These are phyloP conservation scores for Zaprionus vittiger DNA, from an alignment of 1,140 invertebrate species.

Conservation along the genomic window DNA sequence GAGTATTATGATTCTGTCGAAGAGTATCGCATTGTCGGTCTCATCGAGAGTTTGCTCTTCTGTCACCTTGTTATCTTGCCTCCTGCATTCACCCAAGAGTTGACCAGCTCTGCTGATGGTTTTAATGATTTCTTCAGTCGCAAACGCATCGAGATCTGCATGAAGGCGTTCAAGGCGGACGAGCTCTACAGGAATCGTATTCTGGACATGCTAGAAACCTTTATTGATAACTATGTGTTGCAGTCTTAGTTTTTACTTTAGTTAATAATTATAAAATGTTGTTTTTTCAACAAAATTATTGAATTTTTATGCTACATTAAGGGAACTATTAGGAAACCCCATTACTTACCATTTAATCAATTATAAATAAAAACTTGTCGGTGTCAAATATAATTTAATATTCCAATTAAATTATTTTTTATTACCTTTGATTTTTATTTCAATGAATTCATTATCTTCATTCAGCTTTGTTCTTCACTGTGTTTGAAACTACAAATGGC, in stretches of 20 bases:
- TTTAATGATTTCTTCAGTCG: slow-evolving; percentile 81
- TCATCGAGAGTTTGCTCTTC: slow-evolving; percentile 85
- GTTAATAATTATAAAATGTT: background rate
- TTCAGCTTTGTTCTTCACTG: background rate
- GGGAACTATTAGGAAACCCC: too few species aligned
- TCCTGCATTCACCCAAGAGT: slow-evolving; percentile 68
- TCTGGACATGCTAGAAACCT: slow-evolving; percentile 85
- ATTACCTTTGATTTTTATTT: background rate
- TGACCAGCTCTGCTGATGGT: slow-evolving; percentile 82
- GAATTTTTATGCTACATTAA: background rate
- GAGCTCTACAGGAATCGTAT: slow-evolving; percentile 81
- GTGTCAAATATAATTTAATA: background rate
- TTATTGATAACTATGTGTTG: slow-evolving; percentile 85
- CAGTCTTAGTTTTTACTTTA: slow-evolving; percentile 9
- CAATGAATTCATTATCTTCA: background rate
- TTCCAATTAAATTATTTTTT: background rate
- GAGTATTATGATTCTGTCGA: slow-evolving; percentile 84
- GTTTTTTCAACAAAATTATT: background rate
- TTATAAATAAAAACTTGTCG: background rate
- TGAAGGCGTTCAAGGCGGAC: slow-evolving; percentile 84
- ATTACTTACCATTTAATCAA: background rate
- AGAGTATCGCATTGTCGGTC: slow-evolving; percentile 84
- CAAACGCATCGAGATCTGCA: slow-evolving; percentile 84
- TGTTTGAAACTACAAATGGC: background rate
- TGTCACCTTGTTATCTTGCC: slow-evolving; percentile 84